These are phyloP conservation scores for Buceros bicornis DNA, from an alignment of 2,797 vertebrate genomes.

Conservation along the genomic window DNA sequence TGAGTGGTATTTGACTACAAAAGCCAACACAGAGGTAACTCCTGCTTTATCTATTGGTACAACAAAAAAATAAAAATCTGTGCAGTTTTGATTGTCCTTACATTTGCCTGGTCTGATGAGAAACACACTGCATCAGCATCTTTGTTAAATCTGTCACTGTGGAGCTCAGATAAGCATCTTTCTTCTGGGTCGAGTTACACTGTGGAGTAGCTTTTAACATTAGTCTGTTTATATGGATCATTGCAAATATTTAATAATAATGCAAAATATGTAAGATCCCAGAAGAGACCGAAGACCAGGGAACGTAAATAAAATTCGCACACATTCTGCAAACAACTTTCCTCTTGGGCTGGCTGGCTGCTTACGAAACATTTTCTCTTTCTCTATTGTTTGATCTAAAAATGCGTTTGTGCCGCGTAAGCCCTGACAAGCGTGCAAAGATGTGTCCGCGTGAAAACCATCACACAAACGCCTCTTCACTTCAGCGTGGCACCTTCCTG, in stretches of 20 bases:
- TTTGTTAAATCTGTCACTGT: slow-evolving; percentile 45
- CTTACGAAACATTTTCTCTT: slow-evolving; percentile 21
- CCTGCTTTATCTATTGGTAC: neutral
- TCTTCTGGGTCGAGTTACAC: slow-evolving; percentile 74
- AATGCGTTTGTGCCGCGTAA: neutral
- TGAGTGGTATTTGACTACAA: neutral
- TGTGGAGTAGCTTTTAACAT: slow-evolving; percentile 72
- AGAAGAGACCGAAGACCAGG: slow-evolving; percentile 41
- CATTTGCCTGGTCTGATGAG: neutral
- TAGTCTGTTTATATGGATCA: slow-evolving; percentile 69
- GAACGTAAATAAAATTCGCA: slow-evolving; percentile 51
- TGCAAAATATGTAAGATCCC: slow-evolving; percentile 72
- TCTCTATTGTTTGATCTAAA: neutral
- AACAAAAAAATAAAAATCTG: neutral
- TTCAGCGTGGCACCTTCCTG: neutral
- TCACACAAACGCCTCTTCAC: neutral
- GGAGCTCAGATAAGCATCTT: slow-evolving; percentile 69
- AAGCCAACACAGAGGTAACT: neutral
- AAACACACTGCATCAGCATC: neutral
- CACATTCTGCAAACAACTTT: slow-evolving; percentile 6
- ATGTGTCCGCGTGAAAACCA: neutral
- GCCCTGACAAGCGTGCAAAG: neutral
- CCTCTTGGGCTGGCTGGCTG: slow-evolving; percentile 1
- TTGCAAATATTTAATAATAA: slow-evolving; percentile 80
- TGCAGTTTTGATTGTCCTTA: neutral